Base-by-base conservation (phyloP, 2,113 vertebrate genomes). In the Dasyornis broadbenti region DNA sequence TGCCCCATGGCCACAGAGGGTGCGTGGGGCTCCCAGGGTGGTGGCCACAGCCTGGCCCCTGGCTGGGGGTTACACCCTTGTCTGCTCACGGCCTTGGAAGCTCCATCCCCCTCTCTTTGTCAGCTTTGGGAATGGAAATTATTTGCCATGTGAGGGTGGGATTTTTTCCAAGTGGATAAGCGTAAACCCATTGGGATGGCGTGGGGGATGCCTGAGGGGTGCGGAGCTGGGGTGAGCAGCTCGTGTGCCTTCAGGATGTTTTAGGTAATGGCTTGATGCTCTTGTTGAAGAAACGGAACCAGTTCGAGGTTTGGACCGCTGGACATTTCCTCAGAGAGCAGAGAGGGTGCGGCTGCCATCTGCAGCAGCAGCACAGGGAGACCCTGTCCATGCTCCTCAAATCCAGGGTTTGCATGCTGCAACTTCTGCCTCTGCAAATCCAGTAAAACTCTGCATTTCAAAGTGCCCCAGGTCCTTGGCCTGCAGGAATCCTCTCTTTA, bases 151-250 rank as follows among this genome's bases (percentile, higher is more conserved):
- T 4, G 71, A 50, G 30, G 42, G 12, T 33, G 39, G 5, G 27
- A 5, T 13, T 40, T 42, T 47, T 10, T 10, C 4, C 35, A 30
- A 27, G 53, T 12, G 27, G 26, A 17, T 3, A 15, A 75, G 28
- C 0, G 1, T 5, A 4, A 69, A 47, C 11, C 3, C 9, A 1
- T 12, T 12, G 72, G 23, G 22, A 26, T 30, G n/a, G 73, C 0
- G 1, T 28, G 35, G 28, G 83, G 31, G 45, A 28, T 11, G 50
- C 17, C 50, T 0, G 0, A 26, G 47, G 39, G 40, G 30, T 56
- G 2, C 1, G 0, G 42, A 19, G n/a, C 31, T 83, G 71, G 20
- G 40, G 5, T 7, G 22, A 50, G 63, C 49, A 61, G 72, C 69
- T 81, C 3, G 0, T 10, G 19, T 19, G 22, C 31, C 39, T 35